A percentile compares a stretch with the other conserved stretches of the same genome.
These are phyloP conservation scores for Picus viridis DNA, from an alignment of 2,797 vertebrate genomes.

Conservation along the genomic window DNA sequence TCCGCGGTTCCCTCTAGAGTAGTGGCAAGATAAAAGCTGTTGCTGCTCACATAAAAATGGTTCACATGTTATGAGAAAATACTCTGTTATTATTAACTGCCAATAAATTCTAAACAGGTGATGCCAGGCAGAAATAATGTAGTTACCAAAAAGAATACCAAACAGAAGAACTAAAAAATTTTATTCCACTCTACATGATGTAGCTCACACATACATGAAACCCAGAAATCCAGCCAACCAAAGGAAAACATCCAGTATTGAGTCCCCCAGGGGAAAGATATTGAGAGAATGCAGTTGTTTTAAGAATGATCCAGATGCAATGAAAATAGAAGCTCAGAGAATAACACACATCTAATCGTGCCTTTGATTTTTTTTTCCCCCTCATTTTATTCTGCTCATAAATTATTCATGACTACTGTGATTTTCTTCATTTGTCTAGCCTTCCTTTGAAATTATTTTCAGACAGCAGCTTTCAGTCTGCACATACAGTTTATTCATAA, in stretches of 20 bases:
- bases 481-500: not conserved
- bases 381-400: not conserved
- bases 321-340: not conserved
- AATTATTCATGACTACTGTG: not conserved
- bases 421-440: not conserved
- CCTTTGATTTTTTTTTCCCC: not conserved
- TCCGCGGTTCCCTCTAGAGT: not conserved
- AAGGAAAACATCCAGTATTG: not conserved
- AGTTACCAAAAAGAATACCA: not conserved
- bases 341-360: not conserved
- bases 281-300: not conserved
- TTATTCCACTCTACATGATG: not conserved
- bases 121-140: not conserved
- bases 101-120: not conserved
- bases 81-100: not conserved
- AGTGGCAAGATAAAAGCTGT: not conserved
- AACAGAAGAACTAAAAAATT: not conserved
- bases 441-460: constrained; percentile 11
- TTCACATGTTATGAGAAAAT: not conserved
- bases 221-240: not conserved
- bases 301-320: not conserved
- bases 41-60: not conserved
- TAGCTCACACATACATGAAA: not conserved
- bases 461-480: not conserved
- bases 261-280: not conserved